Percentiles rank a stretch among this genome's conserved stretches.
Evolutionary conservation across 2,797 vertebrate species (phyloP).

Genomic region (Macroramphosus scolopax): DNA sequence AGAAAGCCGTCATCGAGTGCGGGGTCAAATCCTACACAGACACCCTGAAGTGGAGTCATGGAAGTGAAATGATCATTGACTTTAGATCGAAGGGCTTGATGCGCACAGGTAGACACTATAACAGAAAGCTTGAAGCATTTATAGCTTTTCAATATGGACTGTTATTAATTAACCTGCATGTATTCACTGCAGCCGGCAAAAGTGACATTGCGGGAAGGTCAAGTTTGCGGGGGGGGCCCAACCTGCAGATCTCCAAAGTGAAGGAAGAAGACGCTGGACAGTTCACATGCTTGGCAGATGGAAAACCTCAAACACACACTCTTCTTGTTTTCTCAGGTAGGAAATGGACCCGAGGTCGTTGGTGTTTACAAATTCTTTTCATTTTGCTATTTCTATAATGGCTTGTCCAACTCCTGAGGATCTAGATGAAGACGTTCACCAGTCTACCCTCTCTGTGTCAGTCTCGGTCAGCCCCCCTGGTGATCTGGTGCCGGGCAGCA

Average conservation of each 20-base stretch:
- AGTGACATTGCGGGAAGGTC: rapidly evolving
- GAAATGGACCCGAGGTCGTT: background rate
- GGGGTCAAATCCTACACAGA: rapidly evolving
- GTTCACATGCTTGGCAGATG: background rate
- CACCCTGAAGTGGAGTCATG: background rate
- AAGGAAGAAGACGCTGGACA: constrained; percentile 21
- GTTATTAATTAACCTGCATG: background rate
- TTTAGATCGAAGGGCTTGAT: rapidly evolving
- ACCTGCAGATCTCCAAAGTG: background rate
- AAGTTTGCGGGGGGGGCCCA: rapidly evolving
- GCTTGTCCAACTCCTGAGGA: background rate
- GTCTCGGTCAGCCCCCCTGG: background rate
- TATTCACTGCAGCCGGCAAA: background rate
- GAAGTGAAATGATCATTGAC: rapidly evolving
- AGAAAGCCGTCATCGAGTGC: background rate
- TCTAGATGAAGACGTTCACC: background rate
- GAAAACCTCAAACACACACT: rapidly evolving
- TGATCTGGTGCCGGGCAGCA: background rate
- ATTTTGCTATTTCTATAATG: too few relatives aligned
- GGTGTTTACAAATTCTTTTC: too few relatives aligned
- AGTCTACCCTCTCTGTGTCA: constrained; percentile 13
- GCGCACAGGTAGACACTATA: constrained; percentile 38
- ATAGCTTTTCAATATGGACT: too few relatives aligned
- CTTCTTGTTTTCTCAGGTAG: constrained; percentile 54
- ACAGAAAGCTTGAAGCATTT: too few relatives aligned